These are phyloP conservation scores for Eleutherodactylus coqui DNA, from an alignment of 2,797 vertebrate genomes.

Conservation along the genomic window DNA sequence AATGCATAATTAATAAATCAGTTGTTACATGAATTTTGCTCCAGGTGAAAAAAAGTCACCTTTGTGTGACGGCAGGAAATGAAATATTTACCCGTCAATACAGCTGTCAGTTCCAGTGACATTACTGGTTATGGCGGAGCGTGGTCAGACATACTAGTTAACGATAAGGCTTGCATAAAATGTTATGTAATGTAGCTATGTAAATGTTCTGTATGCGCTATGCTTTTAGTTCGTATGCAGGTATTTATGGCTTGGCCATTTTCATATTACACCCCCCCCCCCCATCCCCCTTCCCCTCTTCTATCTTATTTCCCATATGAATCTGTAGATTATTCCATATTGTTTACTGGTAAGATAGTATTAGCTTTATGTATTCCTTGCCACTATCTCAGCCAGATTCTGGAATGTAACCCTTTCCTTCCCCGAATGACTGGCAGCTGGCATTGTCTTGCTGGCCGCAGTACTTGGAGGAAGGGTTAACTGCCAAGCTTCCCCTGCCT, in stretches of 20 bases:
- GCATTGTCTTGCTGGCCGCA: conserved; percentile 13
- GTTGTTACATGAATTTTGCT: not conserved
- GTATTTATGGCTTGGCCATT: not conserved
- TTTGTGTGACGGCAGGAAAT: not conserved
- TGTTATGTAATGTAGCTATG: not conserved
- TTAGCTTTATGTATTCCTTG: conserved; percentile 12
- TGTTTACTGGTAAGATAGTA: conserved; percentile 14
- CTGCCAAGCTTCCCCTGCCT: conserved; percentile 56
- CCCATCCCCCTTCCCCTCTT: not conserved
- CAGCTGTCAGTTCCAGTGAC: not conserved
- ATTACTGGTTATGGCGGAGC: not conserved
- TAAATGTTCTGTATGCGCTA: not conserved
- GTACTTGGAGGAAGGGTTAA: conserved; percentile 50
- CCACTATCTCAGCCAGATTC: conserved; percentile 5
- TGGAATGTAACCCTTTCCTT: conserved; percentile 28
- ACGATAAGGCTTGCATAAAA: not conserved
- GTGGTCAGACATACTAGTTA: not conserved
- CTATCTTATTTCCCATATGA: not conserved
- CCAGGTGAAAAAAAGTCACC: not conserved
- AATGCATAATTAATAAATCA: not conserved
- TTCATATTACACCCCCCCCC: not conserved
- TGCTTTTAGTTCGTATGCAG: not conserved
- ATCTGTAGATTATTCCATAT: not conserved
- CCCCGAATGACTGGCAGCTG: conserved; percentile 18
- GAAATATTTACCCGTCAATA: not conserved